Base-by-base conservation (phyloP, 1,140 invertebrate species). In the Papilio helenus region DNA sequence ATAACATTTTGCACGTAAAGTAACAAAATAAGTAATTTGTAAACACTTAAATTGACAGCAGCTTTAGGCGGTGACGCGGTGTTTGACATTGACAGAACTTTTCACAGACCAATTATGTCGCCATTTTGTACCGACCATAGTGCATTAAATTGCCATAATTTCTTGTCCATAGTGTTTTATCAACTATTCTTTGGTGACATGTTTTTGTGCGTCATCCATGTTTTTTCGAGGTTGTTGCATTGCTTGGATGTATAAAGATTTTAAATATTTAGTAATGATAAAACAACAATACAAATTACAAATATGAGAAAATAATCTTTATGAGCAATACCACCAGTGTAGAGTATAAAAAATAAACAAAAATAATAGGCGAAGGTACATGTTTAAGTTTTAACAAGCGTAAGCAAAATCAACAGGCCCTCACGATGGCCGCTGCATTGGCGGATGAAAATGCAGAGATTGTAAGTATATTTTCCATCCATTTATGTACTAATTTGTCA, bases 1-100 rank as follows among this genome's bases (percentile, higher is more conserved):
- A 99, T 72, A 99, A 95, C 98, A 95, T 95, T 86, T 89, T 91
- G 20, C 55, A 58, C n/a, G 39, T 68, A 44, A 58, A 72, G 72
- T 26, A 71, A 39, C 73, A 42, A 80, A 79, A 16, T 87, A 76
- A 86, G 72, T 87, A 79, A 49, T 86, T 76, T 86, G 74, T 87
- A 86, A 85, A 83, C 44, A 71, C 39, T 72, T 79, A 18, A 61
- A 61, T 61, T 61, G 58, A 29, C 58, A 61, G 58, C 58, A 10
- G 23, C 23, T 10, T 61, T 51, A 61, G 72, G 72, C 68, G 79
- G 78, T 79, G 51, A 55, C 51, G 51, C 51, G 51, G 8, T 7
- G 1, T 55, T n/a, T 55, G 51, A 55, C 51, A 55, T 55, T 55
- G 18, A 20, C 51, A 55, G n/a, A 20, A 18, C 51, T 20, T 55